These are phyloP conservation scores for Drosophila setifemur DNA, from an alignment of 1,140 invertebrate species.

Conservation along the genomic window DNA sequence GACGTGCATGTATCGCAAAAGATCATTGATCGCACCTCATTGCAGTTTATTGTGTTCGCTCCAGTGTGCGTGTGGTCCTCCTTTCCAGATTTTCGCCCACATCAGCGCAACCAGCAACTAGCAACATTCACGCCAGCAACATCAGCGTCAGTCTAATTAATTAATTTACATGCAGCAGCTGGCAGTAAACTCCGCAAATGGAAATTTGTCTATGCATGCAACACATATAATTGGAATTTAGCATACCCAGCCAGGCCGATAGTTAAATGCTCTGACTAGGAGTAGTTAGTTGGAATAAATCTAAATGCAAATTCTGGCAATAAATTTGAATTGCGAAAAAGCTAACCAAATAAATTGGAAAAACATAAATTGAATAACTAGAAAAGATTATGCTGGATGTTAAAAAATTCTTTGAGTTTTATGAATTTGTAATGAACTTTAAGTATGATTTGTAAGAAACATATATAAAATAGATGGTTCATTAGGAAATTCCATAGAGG, in stretches of 20 bases:
- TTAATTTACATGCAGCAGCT: conserved; percentile 68
- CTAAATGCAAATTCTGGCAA: neutral
- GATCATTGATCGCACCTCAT: conserved; percentile 14
- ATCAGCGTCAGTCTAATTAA: conserved; percentile 62
- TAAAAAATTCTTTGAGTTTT: too few species aligned
- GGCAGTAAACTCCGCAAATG: conserved; percentile 16
- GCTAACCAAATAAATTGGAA: neutral
- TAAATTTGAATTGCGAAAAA: too few species aligned
- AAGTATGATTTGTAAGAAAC: too few species aligned
- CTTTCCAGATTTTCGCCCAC: conserved; percentile 45
- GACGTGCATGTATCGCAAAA: conserved; percentile 50
- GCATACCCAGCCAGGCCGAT: neutral
- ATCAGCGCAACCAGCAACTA: conserved; percentile 1
- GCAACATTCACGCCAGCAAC: conserved; percentile 9
- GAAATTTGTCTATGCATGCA: conserved; percentile 70
- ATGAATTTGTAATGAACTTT: too few species aligned
- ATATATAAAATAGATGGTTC: too few species aligned
- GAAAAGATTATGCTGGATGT: neutral
- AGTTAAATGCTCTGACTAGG: conserved; percentile 13
- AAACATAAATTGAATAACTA: neutral
- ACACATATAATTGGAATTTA: conserved; percentile 24
- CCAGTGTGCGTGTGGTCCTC: conserved; percentile 51
- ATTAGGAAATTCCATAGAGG: too few species aligned
- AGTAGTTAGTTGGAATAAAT: neutral
- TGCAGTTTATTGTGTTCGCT: neutral